A percentile compares a stretch with the other conserved stretches of the same genome.
Conservation (phyloP, 2,797 vertebrate genomes). For the Paguma larvata region DNA sequence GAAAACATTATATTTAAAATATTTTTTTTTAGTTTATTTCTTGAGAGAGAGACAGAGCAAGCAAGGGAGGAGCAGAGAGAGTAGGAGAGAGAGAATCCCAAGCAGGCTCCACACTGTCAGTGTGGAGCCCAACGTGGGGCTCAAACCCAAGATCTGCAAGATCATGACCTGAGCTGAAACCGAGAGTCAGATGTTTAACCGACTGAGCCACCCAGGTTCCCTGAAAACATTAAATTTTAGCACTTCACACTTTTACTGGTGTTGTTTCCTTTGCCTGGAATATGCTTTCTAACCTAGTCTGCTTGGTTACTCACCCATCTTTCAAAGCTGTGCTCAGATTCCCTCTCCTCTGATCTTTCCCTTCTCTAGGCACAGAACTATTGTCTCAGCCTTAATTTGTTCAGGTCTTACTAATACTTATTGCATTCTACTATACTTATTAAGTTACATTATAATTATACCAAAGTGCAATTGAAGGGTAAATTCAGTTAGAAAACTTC, state of each 20-base stretch:
- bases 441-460: not conserved
- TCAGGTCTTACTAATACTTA: not conserved
- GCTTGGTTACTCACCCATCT: not conserved
- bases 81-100: too few species aligned
- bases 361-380: not conserved
- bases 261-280: not conserved
- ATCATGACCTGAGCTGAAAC: too few species aligned
- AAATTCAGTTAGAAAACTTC: not conserved
- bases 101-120: too few species aligned
- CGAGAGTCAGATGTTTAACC: too few species aligned
- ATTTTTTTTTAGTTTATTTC: too few species aligned
- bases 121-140: too few species aligned
- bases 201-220: too few species aligned
- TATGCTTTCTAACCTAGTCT: not conserved
- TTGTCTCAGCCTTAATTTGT: not conserved
- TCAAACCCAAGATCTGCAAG: too few species aligned
- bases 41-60: too few species aligned
- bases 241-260: not conserved
- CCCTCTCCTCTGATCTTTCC: not conserved
- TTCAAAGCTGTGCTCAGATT: not conserved
- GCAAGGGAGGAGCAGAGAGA: too few species aligned
- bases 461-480: not conserved
- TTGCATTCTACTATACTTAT: not conserved
- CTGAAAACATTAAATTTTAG: not conserved
- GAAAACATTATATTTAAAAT: not conserved